phyloP scores from a whole-genome alignment of 2,797 vertebrate genomes.

The Sebastes steindachneri region DNA sequence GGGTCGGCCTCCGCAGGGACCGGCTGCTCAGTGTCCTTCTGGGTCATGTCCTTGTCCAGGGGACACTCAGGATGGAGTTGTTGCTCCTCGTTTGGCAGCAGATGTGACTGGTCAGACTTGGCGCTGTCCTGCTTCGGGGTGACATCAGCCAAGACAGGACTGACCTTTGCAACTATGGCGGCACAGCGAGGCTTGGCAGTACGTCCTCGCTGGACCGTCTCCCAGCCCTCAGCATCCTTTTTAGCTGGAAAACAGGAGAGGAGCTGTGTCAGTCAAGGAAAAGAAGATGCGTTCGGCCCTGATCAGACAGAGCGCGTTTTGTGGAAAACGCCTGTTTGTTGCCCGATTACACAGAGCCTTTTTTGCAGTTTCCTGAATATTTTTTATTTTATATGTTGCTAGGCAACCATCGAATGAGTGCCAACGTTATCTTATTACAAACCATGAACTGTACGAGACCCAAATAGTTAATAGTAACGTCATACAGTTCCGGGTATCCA shows the following conservation, averaged over 20 bases:
- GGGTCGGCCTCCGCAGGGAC: constrained; percentile 48
- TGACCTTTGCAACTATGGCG: constrained; percentile 84
- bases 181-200: constrained; percentile 91
- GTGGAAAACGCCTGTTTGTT: no score
- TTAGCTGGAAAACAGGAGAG: constrained; percentile 79
- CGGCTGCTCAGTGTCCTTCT: constrained; percentile 42
- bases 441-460: no score
- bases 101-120: constrained; percentile 83
- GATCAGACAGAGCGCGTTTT: no score
- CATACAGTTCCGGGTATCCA: no score
- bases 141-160: constrained; percentile 71
- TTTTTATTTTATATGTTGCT: no score
- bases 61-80: constrained; percentile 57
- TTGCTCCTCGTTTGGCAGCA: constrained; percentile 81
- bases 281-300: not conserved
- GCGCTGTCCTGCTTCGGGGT: constrained; percentile 84
- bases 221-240: constrained; percentile 96
- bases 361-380: no score
- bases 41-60: constrained; percentile 50
- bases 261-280: not conserved
- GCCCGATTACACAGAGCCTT: no score
- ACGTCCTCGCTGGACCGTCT: constrained; percentile 96
- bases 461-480: no score
- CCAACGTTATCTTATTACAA: no score
- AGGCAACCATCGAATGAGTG: no score